Percentiles rank a stretch among this genome's conserved stretches.
Conservation (phyloP, 2,113 vertebrate genomes). For the Zootoca vivipara region DNA sequence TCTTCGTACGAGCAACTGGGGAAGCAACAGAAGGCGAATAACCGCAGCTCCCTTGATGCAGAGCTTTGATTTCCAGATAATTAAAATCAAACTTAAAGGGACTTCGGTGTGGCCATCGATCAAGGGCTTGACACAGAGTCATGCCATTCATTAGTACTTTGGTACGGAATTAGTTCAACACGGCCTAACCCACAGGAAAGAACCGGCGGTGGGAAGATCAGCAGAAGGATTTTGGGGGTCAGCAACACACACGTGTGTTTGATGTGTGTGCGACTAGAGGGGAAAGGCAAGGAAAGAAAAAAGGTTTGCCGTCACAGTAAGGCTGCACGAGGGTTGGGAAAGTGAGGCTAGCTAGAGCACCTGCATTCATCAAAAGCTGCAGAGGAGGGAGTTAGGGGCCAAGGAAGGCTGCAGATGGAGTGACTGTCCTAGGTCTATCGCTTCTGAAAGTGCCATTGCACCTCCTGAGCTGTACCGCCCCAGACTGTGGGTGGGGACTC, state of each 20-base stretch:
- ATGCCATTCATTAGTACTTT: constrained; percentile 19
- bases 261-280: fast-evolving
- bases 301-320: too few species aligned
- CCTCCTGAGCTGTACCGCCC: too few species aligned
- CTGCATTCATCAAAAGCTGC: too few species aligned
- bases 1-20: neutral
- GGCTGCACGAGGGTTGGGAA: too few species aligned
- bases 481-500: too few species aligned
- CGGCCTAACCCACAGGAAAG: constrained; percentile 9
- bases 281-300: neutral
- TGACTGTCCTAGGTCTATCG: too few species aligned
- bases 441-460: too few species aligned
- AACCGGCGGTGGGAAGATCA: neutral
- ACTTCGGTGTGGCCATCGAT: neutral
- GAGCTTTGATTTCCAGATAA: constrained; percentile 47
- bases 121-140: neutral
- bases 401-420: too few species aligned
- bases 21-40: neutral
- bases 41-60: constrained; percentile 18
- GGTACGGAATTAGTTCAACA: neutral
- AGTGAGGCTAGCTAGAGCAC: too few species aligned
- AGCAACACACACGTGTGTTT: too few species aligned
- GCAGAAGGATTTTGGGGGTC: neutral
- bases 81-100: constrained; percentile 44
- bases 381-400: too few species aligned